These are phyloP conservation scores for Pollenia labialis DNA, from an alignment of 2,888 invertebrate species.

Conservation along the genomic window DNA sequence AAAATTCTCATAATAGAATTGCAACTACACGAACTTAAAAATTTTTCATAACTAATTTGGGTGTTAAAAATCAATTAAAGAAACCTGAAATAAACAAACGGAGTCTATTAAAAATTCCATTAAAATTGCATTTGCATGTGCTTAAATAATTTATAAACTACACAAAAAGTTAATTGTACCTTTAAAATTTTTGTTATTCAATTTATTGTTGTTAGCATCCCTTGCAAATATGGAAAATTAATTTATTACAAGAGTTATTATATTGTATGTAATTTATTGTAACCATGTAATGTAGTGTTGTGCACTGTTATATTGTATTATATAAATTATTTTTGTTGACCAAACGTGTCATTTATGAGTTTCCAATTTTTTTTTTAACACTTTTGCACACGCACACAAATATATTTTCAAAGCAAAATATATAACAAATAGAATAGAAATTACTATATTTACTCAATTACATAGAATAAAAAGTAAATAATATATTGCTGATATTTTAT, in stretches of 20 bases:
- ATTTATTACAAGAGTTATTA: slow-evolving; percentile 26
- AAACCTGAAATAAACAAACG: not conserved
- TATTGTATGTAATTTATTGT: slow-evolving; percentile 15
- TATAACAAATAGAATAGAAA: slow-evolving; percentile 3
- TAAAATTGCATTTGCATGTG: not conserved
- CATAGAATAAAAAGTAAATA: slow-evolving; percentile 42
- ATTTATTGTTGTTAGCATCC: not conserved
- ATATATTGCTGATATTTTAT: slow-evolving; percentile 27
- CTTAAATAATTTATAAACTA: not conserved
- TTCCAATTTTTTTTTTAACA: slow-evolving; percentile 14
- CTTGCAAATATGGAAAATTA: slow-evolving; percentile 19
- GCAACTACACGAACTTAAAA: no score
- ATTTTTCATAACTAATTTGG: no score
- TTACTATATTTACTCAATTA: slow-evolving; percentile 26
- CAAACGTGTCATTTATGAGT: slow-evolving; percentile 47
- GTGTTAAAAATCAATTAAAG: no score
- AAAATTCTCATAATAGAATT: no score
- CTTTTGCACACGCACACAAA: not conserved
- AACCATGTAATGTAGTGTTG: not conserved
- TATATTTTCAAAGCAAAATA: slow-evolving; percentile 33
- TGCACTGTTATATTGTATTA: slow-evolving; percentile 17
- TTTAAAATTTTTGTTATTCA: no score
- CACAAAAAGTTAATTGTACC: no score
- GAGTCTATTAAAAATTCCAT: slow-evolving; percentile 2
- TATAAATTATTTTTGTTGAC: slow-evolving; percentile 29